These are phyloP conservation scores for Procavia capensis DNA, from an alignment of 2,113 vertebrate genomes.

Conservation along the genomic window DNA sequence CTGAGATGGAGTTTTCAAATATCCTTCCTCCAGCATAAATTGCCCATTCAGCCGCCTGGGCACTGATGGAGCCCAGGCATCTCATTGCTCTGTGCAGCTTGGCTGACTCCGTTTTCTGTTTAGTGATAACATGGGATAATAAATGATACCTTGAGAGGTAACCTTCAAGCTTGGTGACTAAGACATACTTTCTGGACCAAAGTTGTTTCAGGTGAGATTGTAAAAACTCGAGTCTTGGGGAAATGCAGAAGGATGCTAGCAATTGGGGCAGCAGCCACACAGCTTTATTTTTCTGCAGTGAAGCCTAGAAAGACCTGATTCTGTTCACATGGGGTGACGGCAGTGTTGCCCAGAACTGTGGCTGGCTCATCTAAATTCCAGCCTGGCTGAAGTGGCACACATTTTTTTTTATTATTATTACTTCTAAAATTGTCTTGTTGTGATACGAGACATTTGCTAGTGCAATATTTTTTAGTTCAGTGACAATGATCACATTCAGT, in stretches of 20 bases:
- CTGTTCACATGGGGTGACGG: background rate
- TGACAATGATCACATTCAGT: background rate
- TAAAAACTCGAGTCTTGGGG: background rate
- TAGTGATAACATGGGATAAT: background rate
- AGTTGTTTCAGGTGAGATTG: background rate
- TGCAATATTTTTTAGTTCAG: background rate
- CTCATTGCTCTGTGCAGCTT: background rate
- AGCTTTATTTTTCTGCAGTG: background rate
- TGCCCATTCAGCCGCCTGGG: background rate
- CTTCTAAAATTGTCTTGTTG: background rate
- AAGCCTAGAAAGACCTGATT: background rate
- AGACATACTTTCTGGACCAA: background rate
- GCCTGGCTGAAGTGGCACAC: background rate
- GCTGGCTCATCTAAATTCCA: background rate
- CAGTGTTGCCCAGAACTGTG: background rate
- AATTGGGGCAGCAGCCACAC: background rate
- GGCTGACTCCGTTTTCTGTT: constrained; percentile 29
- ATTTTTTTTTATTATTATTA: background rate
- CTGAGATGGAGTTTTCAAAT: constrained; percentile 68
- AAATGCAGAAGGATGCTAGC: background rate
- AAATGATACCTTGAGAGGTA: background rate
- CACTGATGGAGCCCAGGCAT: background rate
- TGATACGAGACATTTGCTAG: background rate
- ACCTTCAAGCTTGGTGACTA: background rate
- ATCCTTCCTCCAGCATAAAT: constrained; percentile 46